phyloP scores from a whole-genome alignment of 2,113 vertebrate genomes.

The Todiramphus saurophagus region DNA sequence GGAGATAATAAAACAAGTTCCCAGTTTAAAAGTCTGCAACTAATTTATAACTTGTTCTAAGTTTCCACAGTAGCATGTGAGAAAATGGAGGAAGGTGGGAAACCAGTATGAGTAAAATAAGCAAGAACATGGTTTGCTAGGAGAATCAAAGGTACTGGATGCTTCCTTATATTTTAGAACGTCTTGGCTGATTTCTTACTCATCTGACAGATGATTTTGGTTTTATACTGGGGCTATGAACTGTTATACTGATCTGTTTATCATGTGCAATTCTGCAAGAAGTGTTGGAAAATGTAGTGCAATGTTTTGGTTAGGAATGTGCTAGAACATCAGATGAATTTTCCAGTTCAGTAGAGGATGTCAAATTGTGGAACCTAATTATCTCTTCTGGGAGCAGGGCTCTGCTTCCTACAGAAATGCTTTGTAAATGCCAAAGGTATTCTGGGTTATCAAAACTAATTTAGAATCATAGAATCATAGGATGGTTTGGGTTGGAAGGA shows the following conservation, averaged over 20 bases:
- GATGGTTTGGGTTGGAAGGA: too few species aligned
- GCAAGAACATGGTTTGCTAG: not conserved
- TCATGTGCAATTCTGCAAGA: not conserved
- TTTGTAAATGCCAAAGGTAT: not conserved
- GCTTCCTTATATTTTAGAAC: not conserved
- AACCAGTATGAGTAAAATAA: not conserved
- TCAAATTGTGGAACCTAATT: not conserved
- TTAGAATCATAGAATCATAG: not conserved
- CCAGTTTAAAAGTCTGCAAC: not conserved
- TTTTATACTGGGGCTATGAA: not conserved
- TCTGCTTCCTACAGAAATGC: not conserved
- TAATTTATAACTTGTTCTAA: not conserved
- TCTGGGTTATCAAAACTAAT: not conserved
- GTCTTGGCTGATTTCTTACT: not conserved
- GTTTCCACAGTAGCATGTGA: not conserved
- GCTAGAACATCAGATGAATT: not conserved
- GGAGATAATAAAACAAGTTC: not conserved
- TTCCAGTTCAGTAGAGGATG: not conserved
- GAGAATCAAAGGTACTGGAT: not conserved
- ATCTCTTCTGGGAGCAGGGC: not conserved
- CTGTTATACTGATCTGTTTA: not conserved
- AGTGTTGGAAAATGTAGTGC: not conserved
- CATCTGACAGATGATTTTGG: not conserved
- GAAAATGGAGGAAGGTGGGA: not conserved
- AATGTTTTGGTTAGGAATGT: not conserved